Base-by-base conservation (phyloP, 92 coral and sea anemone genomes). In the Muricea muricata region DNA sequence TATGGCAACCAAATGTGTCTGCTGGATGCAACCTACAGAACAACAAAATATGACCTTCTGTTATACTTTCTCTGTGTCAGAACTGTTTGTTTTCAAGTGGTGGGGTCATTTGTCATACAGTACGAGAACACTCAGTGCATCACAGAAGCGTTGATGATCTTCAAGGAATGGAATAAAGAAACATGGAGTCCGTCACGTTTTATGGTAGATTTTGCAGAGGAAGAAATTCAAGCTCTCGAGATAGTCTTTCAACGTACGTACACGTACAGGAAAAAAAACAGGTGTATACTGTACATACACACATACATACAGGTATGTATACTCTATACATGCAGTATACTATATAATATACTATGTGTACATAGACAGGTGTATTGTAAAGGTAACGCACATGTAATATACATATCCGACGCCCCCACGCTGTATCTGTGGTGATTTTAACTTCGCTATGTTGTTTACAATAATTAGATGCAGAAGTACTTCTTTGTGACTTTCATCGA, bases 1-100 rank as follows among this genome's bases (percentile, higher is more conserved):
- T 88, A 88, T 52, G 94, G 91, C 42, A 88, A 91, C 80, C 87
- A 91, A 58, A 29, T 91, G 71, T 83, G 87, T 42, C 77, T 91
- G 35, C 79, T 91, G 6, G 93, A 87, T 84, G 91, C 89, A 69
- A 90, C 91, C 37, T 91, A 91, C 89, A 88, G 78, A 46, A 91
- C 89, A 35, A 87, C 90, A 6, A 90, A 79, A 75, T 91, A 91
- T 50, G 42, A 82, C 25, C 42, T 91, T 61, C 94, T 91, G 0
- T 73, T 91, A n/a, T 91, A 57, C 61, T 91, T 91, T 26, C 80
- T 88, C 7, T 86, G 80, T 14, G 90, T 88, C 32, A 91, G 81
- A 75, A 91, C 92, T 63, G 71, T 88, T 28, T 86, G 88, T 26
- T 91, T 88, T 75, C 74, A 85, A 41, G 89, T 91, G 28, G 92